Percentiles rank a stretch among this genome's conserved stretches.
Evolutionary conservation across 2,113 vertebrate species (phyloP).

Genomic region (Phalacrocorax pelagicus): DNA sequence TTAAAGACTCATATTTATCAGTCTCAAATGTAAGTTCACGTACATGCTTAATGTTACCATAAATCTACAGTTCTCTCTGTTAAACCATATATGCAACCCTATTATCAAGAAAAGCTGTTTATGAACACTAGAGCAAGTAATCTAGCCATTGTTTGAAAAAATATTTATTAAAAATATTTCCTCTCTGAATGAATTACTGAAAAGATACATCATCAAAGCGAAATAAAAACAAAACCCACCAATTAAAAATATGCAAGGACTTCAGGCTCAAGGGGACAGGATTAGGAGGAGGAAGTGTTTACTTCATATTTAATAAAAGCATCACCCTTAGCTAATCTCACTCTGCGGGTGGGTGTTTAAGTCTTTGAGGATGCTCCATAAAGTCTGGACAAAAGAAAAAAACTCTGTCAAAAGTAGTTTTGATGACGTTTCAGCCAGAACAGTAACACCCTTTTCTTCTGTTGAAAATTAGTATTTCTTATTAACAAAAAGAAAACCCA

Average conservation of each 20-base stretch:
- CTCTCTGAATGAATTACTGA: not conserved
- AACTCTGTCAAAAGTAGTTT: not conserved
- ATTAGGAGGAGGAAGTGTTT: not conserved
- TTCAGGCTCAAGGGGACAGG: not conserved
- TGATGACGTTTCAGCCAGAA: not conserved
- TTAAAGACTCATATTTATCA: conserved; percentile 60
- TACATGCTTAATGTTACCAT: conserved; percentile 19
- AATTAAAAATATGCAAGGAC: not conserved
- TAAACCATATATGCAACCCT: not conserved
- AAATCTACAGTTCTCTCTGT: conserved; percentile 32
- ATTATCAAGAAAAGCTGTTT: conserved; percentile 6
- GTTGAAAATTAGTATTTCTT: not conserved
- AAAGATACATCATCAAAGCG: not conserved
- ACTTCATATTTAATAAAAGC: not conserved
- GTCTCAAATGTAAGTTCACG: conserved; percentile 52
- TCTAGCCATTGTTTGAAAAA: not conserved
- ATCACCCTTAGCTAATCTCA: accelerated
- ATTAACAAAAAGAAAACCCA: not conserved
- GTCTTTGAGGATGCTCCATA: not conserved
- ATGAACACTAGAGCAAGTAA: not conserved
- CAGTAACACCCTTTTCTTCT: not conserved
- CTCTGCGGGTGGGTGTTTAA: not conserved
- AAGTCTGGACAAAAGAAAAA: not conserved
- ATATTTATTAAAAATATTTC: not conserved
- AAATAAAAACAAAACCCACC: not conserved